A percentile compares a stretch with the other conserved stretches of the same genome.
phyloP scores from a whole-genome alignment of 2,888 invertebrate species.

The Corbicula japonica region DNA sequence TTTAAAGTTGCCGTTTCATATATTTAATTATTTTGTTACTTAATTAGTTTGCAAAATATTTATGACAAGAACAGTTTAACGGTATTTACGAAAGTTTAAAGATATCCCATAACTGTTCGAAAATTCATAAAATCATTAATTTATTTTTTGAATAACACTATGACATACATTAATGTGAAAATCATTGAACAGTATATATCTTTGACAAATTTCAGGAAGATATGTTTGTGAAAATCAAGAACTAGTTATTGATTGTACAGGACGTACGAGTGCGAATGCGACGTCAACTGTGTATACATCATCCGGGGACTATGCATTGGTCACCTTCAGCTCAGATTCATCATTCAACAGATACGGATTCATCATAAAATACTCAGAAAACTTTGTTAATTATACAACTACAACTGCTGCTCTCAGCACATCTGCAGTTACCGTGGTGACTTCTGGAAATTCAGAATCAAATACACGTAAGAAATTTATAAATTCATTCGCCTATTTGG shows the following conservation, averaged over 20 bases:
- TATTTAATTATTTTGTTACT: too few relatives aligned
- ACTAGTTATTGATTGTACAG: slow-evolving; percentile 44
- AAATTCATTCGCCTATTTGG: not conserved
- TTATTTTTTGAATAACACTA: too few relatives aligned
- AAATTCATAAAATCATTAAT: too few relatives aligned
- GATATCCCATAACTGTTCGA: too few relatives aligned
- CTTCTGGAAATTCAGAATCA: not conserved
- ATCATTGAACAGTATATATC: too few relatives aligned
- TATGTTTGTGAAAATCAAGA: slow-evolving; percentile 51
- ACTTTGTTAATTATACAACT: slow-evolving; percentile 35
- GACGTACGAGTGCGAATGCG: slow-evolving; percentile 31
- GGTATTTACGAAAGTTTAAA: too few relatives aligned
- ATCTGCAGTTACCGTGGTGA: not conserved
- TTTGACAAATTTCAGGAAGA: slow-evolving; percentile 54
- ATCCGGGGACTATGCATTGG: slow-evolving; percentile 36
- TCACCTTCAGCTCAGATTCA: slow-evolving; percentile 50
- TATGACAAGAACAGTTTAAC: too few relatives aligned
- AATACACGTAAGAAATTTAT: not conserved
- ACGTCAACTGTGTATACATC: slow-evolving; percentile 44
- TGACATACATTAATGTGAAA: too few relatives aligned
- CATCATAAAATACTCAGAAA: slow-evolving; percentile 52
- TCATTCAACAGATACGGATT: slow-evolving; percentile 52
- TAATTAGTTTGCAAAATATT: too few relatives aligned
- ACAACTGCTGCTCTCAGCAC: slow-evolving; percentile 29
- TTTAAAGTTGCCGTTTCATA: too few relatives aligned